Base-by-base conservation (phyloP, 2,797 vertebrate genomes). In the Macroramphosus scolopax region DNA sequence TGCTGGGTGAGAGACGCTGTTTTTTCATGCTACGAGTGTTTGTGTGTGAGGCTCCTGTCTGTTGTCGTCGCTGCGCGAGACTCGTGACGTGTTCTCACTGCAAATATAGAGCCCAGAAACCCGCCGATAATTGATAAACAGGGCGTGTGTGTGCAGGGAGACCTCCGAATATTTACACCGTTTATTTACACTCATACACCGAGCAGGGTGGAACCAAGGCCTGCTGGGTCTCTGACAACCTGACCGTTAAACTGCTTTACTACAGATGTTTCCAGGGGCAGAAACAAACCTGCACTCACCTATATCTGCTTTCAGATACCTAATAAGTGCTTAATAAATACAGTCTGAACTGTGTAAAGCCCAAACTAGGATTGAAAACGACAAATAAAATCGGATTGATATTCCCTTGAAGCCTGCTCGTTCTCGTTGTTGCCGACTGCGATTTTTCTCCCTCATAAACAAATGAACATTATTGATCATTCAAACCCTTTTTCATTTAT, bases 1-100 rank as follows among this genome's bases (percentile, higher is more conserved):
- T 84, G 92, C 57, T 97, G 93, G 96, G 96, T 97, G 87, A 96
- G 94, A 75, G 50, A 20, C n/a, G n/a, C n/a, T n/a, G n/a, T n/a
- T 64, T 62, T 58, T 49, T 38, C 5, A 17, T 16, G 29, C 32
- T 45, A 33, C 24, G 13, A 51, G 26, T 26, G 32, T 43, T 5
- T 41, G 20, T 31, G 28, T 29, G 33, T 13, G 20, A 14, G 59
- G 49, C 30, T 39, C 44, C 41, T 65, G 54, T 66, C 33, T 65
- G 69, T 64, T 77, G 63, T 75, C 52, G 68, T 61, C 53, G 52
- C 72, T 56, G 69, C 43, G 55, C 48, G 66, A 58, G 57, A 62
- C 55, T 60, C 62, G 74, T 83, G 79, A 83, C 79, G 68, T 71
- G 61, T 53, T 54, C 54, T 51, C 58, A 41, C 65, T 45, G 65